Evolutionary conservation across 1,140 invertebrate species (phyloP), one percentile per base, ranked within the genome.

Genomic region (Atta cephalotes): DNA sequence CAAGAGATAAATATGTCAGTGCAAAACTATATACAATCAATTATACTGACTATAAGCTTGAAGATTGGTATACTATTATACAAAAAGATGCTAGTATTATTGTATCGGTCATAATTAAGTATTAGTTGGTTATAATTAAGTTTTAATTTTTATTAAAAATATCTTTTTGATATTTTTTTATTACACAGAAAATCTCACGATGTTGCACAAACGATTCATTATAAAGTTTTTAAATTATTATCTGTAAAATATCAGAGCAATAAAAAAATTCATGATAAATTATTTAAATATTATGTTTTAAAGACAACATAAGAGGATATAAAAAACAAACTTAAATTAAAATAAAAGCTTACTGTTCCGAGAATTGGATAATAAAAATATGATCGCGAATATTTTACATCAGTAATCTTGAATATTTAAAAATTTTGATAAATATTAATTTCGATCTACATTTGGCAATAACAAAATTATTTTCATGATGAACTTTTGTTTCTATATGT

Each of bases 21-120:
- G n/a, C n/a, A 87, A 45, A 74, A 74, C 53, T 81, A 39, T 39
- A 89, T 86, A 86, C 87, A 90, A 90, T 90, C 87, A 74, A 70
- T 18, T 66, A 66, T 79, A 88, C 45, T 87, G 82, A 35, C 6
- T 6, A 35, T 35, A 5, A 90, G 87, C 85, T 90, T 87, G 78
- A 78, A 65, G 39, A 45, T 86, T 70, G 58, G 78, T 66, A 79
- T 71, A 82, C n/a, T 65, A 49, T 31, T 82, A 58, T 87, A 76
- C 12, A 39, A 74, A 39, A 28, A 60, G 7, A 60, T 82, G 31
- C 49, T 60, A 31, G 25, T 49, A 45, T 45, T 12, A 45, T 10
- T 45, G 25, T 31, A 74, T 72, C 39, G 21, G n/a, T 10, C 12
- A 56, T 5, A 4, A 31, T 21, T 14, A 77, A 12, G n/a, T 39